These are phyloP conservation scores for Dromiciops gliroides DNA, from an alignment of 2,113 vertebrate species.

Conservation along the genomic window DNA sequence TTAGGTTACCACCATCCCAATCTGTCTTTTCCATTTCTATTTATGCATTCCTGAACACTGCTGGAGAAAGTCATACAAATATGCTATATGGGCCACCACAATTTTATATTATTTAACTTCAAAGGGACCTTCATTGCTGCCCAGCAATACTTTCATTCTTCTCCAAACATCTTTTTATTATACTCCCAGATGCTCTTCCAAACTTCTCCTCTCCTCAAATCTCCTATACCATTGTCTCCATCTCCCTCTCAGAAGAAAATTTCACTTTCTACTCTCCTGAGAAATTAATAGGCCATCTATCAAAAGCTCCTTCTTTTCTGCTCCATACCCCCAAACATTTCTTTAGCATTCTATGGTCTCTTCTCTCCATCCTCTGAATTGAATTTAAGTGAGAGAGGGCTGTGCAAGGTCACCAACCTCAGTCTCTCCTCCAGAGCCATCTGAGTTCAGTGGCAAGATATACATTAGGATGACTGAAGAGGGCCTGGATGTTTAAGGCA, in stretches of 20 bases:
- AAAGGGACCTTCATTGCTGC: background rate
- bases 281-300: background rate
- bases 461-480: too few species aligned
- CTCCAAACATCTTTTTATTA: background rate
- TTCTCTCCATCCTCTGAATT: background rate
- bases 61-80: background rate
- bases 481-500: too few species aligned
- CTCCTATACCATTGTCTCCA: background rate
- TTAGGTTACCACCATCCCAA: background rate
- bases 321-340: background rate
- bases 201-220: background rate
- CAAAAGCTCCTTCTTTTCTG: background rate
- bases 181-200: background rate
- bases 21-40: background rate
- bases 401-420: too few species aligned
- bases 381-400: too few species aligned
- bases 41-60: background rate
- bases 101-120: background rate
- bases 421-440: too few species aligned
- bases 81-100: background rate
- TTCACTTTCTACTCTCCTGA: background rate
- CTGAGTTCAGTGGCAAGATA: too few species aligned
- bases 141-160: background rate
- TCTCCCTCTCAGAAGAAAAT: background rate
- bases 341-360: background rate